A percentile compares a stretch with the other conserved stretches of the same genome.
Conservation (phyloP, 2,797 vertebrate species). For the Prionace glauca region DNA sequence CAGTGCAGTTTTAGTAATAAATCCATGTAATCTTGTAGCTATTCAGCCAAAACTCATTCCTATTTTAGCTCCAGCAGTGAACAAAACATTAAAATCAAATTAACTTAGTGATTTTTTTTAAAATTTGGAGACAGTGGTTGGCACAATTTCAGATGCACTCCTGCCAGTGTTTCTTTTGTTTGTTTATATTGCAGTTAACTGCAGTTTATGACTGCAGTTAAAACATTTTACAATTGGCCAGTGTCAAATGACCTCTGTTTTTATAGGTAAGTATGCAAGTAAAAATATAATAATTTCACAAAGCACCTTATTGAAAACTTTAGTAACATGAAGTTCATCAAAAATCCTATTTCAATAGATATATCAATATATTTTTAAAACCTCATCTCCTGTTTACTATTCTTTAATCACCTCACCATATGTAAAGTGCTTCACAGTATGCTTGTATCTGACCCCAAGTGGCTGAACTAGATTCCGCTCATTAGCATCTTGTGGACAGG, state of each 20-base stretch:
- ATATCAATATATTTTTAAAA: neutral
- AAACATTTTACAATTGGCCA: neutral
- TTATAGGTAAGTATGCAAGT: neutral
- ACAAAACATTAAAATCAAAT: neutral
- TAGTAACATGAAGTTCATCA: neutral
- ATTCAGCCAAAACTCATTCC: neutral
- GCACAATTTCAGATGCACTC: neutral
- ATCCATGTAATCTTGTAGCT: neutral
- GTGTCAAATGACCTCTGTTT: neutral
- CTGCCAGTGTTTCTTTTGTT: neutral
- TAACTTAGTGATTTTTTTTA: neutral
- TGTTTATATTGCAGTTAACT: neutral
- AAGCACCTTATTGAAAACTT: neutral
- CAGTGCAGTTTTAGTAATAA: neutral
- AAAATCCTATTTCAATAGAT: neutral
- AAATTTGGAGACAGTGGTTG: neutral
- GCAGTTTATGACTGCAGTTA: neutral
- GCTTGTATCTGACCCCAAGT: neutral
- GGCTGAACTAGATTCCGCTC: neutral
- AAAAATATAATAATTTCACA: neutral
- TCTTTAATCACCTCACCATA: neutral
- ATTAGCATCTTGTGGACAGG: neutral
- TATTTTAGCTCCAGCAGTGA: neutral
- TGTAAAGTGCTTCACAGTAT: neutral
- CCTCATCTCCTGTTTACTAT: neutral